phyloP scores from a whole-genome alignment of 2,888 invertebrate species.

The Chrysina gloriosa region DNA sequence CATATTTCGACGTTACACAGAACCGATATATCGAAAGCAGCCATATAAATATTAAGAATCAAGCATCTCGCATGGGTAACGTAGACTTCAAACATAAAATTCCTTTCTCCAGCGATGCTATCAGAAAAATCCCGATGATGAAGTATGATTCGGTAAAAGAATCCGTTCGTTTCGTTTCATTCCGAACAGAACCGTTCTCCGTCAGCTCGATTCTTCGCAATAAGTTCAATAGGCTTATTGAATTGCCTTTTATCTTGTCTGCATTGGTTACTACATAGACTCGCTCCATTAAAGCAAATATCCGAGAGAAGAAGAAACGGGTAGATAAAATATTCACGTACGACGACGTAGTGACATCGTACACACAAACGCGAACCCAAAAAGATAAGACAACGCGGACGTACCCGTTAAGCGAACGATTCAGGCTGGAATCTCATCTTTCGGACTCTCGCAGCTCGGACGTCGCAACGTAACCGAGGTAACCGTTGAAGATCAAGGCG shows the following conservation, averaged over 20 bases:
- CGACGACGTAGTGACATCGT: neutral
- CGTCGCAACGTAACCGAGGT: neutral
- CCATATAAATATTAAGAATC: too few species aligned
- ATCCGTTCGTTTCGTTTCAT: neutral
- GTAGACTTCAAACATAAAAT: too few species aligned
- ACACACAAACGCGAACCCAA: slow-evolving; percentile 12
- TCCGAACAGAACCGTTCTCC: neutral
- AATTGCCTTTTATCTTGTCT: slow-evolving; percentile 24
- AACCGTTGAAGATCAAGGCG: slow-evolving; percentile 15
- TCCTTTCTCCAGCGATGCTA: too few species aligned
- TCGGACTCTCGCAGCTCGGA: neutral
- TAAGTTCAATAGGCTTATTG: slow-evolving; percentile 31
- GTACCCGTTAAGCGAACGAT: slow-evolving; percentile 14
- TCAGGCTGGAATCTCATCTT: slow-evolving; percentile 7
- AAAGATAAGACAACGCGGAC: slow-evolving; percentile 24
- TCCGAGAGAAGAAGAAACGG: neutral
- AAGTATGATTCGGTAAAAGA: neutral
- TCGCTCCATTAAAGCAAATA: slow-evolving; percentile 26
- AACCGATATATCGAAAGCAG: too few species aligned
- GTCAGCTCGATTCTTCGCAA: neutral
- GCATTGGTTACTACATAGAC: neutral
- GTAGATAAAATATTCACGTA: slow-evolving; percentile 28
- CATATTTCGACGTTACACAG: too few species aligned
- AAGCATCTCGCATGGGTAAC: too few species aligned
- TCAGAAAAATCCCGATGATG: neutral